Conservation (phyloP, 2,888 invertebrate genomes). For the Tiliacea citrago region DNA sequence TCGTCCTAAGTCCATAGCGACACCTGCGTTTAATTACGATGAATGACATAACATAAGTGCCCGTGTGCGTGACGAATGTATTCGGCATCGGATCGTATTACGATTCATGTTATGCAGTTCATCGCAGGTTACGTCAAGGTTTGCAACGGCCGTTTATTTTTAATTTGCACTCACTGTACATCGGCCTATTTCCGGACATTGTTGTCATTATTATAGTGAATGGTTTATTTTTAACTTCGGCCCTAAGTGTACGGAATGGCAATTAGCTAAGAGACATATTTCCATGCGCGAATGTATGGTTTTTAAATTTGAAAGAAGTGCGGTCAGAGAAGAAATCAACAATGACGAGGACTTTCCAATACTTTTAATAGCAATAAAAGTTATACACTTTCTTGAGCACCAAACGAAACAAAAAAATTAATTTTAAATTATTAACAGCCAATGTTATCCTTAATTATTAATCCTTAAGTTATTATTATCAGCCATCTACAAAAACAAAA, state of each 20-base stretch:
- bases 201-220: slow-evolving; percentile 59
- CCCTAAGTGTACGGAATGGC: slow-evolving; percentile 16
- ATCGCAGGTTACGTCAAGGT: slow-evolving; percentile 66
- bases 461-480: too few species aligned
- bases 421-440: slow-evolving; percentile 25
- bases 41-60: slow-evolving; percentile 52
- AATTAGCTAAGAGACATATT: background rate
- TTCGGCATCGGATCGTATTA: slow-evolving; percentile 60
- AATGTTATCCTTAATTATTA: slow-evolving; percentile 31
- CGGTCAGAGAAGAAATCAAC: background rate
- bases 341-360: slow-evolving; percentile 18
- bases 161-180: slow-evolving; percentile 60
- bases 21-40: slow-evolving; percentile 57
- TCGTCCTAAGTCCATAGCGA: slow-evolving; percentile 7
- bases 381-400: slow-evolving; percentile 25
- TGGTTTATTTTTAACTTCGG: slow-evolving; percentile 46
- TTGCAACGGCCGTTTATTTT: slow-evolving; percentile 63
- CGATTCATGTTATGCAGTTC: slow-evolving; percentile 65
- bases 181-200: slow-evolving; percentile 65
- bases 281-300: background rate
- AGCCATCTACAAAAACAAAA: slow-evolving; percentile 22
- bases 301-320: slow-evolving; percentile 1
- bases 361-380: slow-evolving; percentile 24
- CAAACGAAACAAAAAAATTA: slow-evolving; percentile 15
- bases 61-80: slow-evolving; percentile 53